Conservation (phyloP, 2,113 vertebrate species). For the Miniopterus natalensis region DNA sequence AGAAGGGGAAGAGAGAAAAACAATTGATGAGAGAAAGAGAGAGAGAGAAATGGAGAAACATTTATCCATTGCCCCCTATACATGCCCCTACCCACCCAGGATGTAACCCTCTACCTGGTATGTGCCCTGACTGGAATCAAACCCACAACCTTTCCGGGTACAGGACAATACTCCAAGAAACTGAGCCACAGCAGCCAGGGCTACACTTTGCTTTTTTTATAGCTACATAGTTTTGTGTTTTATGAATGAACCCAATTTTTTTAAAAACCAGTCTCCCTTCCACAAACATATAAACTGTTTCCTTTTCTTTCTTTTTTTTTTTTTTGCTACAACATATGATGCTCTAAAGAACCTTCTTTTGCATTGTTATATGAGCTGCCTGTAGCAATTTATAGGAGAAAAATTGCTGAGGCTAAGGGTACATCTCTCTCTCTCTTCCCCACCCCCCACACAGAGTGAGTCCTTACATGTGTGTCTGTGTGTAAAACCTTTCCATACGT, state of each 20-base stretch:
- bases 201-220: neutral
- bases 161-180: too few relatives aligned
- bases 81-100: too few relatives aligned
- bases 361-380: neutral
- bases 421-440: neutral
- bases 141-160: too few relatives aligned
- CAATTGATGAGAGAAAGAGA: too few relatives aligned
- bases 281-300: neutral
- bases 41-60: too few relatives aligned
- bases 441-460: neutral
- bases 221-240: neutral
- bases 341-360: neutral
- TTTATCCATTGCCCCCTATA: too few relatives aligned
- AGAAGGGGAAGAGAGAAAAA: too few relatives aligned
- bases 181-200: too few relatives aligned
- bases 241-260: neutral
- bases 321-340: neutral
- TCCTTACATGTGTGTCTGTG: neutral
- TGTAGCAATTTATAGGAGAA: conserved; percentile 22
- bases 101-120: too few relatives aligned
- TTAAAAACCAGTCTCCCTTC: neutral
- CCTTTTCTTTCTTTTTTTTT: neutral
- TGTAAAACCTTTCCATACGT: conserved; percentile 41
- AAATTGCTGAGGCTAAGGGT: neutral
- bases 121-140: too few relatives aligned